A percentile compares a stretch with the other conserved stretches of the same genome.
These are phyloP conservation scores for Melanophora roralis DNA, from an alignment of 2,888 invertebrate genomes.

Conservation along the genomic window DNA sequence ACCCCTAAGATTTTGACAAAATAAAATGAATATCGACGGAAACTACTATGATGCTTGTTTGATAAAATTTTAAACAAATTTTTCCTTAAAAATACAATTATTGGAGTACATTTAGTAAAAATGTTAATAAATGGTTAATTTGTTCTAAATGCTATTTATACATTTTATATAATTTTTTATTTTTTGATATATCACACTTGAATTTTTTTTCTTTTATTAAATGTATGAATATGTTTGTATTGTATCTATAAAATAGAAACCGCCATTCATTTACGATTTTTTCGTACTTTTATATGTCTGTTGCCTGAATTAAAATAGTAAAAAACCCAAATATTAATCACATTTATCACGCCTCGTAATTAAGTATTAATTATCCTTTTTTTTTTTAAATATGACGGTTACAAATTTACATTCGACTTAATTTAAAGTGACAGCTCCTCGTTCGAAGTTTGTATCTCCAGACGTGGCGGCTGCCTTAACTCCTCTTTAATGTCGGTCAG, in stretches of 20 bases:
- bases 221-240: neutral
- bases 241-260: conserved; percentile 45
- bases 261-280: conserved; percentile 22
- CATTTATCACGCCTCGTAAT: conserved; percentile 43
- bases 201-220: conserved; percentile 11
- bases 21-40: no score
- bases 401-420: neutral
- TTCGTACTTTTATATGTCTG: conserved; percentile 25
- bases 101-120: no score
- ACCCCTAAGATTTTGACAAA: no score
- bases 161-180: conserved; percentile 23
- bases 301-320: conserved; percentile 14
- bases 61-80: no score
- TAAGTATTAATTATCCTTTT: neutral
- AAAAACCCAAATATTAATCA: conserved; percentile 15
- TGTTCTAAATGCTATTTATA: neutral
- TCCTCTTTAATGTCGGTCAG: conserved; percentile 79
- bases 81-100: no score
- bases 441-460: conserved; percentile 76
- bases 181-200: conserved; percentile 52
- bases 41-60: no score
- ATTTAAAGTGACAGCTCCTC: conserved; percentile 76
- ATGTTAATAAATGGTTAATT: no score
- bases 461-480: conserved; percentile 64
- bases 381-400: conserved; percentile 36